Conservation (phyloP, 1,140 invertebrate species). For the Antheraea pernyi region DNA sequence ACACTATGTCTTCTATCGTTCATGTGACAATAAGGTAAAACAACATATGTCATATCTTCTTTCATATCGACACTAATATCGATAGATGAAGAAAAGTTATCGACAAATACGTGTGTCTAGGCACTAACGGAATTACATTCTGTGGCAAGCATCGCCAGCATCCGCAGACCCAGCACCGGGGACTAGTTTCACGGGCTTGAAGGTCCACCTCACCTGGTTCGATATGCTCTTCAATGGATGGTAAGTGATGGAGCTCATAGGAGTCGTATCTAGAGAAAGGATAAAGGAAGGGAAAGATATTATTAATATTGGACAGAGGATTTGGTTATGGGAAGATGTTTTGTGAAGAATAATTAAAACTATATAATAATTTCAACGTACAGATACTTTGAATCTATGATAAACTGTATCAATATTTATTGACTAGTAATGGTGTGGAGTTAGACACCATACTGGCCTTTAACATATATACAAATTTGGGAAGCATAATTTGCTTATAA, state of each 20-base stretch:
- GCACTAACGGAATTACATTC: conserved; percentile 49
- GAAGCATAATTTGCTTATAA: too few species aligned
- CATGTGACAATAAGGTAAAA: too few species aligned
- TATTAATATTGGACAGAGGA: not conserved
- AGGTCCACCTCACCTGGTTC: not conserved
- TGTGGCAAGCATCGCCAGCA: conserved; percentile 23
- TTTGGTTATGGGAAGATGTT: not conserved
- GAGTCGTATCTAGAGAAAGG: not conserved
- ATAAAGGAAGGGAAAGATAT: not conserved
- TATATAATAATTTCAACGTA: too few species aligned
- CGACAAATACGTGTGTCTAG: not conserved
- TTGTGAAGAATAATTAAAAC: not conserved
- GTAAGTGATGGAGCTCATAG: not conserved
- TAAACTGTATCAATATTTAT: too few species aligned
- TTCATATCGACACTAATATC: too few species aligned
- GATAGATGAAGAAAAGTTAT: too few species aligned
- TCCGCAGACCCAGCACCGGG: conserved; percentile 33
- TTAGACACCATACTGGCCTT: too few species aligned
- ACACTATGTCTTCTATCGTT: too few species aligned
- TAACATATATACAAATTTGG: too few species aligned
- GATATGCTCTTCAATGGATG: not conserved
- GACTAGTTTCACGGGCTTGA: not conserved
- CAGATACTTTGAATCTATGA: too few species aligned
- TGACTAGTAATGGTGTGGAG: too few species aligned
- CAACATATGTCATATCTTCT: too few species aligned